Conservation (phyloP, 1,140 invertebrate genomes). For the Ooceraea biroi region DNA sequence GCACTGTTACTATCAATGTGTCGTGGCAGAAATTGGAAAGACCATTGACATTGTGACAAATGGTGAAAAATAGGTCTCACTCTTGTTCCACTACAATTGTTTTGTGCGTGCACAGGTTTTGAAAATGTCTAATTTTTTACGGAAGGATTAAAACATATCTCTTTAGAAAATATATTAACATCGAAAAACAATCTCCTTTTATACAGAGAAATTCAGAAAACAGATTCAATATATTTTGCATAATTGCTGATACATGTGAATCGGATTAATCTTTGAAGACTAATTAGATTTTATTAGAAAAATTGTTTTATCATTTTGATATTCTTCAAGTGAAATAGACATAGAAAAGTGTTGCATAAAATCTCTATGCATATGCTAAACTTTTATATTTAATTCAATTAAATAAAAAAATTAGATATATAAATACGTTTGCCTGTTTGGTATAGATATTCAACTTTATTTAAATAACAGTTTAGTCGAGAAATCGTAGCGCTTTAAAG, state of each 20-base stretch:
- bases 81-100: slow-evolving; percentile 40
- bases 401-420: not conserved
- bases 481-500: not conserved
- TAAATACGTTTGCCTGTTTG: not conserved
- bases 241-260: not conserved
- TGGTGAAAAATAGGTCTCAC: slow-evolving; percentile 54
- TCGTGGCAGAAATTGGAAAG: slow-evolving; percentile 40
- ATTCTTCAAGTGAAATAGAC: not conserved
- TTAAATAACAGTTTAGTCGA: slow-evolving; percentile 28
- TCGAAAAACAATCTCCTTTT: not conserved
- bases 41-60: slow-evolving; percentile 47
- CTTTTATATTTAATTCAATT: not conserved
- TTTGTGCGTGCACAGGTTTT: slow-evolving; percentile 13
- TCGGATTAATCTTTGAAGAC: not conserved
- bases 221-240: not conserved
- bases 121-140: slow-evolving; percentile 37
- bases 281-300: not conserved
- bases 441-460: not conserved
- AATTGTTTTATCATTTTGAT: not conserved
- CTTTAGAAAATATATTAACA: not conserved
- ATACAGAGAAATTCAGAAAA: slow-evolving; percentile 10
- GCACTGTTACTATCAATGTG: slow-evolving; percentile 75
- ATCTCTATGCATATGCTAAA: not conserved
- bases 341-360: not conserved
- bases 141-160: not conserved